Evolutionary conservation across 2,797 vertebrate species (phyloP), one percentile per base, ranked within the genome.

Genomic region (Anguilla anguilla): DNA sequence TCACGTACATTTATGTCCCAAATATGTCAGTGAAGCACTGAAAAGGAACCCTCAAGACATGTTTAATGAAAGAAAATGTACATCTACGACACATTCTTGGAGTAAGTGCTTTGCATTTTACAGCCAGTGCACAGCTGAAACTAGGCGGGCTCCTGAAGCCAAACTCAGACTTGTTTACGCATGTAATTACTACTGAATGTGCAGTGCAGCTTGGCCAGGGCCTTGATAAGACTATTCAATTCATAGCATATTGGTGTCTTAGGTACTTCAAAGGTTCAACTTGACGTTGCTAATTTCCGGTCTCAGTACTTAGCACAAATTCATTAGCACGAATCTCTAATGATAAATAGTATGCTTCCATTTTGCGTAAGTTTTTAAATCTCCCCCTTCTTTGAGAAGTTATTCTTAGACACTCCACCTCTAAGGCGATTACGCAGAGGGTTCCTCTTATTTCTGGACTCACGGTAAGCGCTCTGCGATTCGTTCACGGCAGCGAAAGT

Each of bases 261-360:
- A 28, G 67, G 46, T n/a, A 74, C 46, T 86, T 86, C 67, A 74
- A 53, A 72, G 43, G 84, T 39, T 15, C 55, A 39, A 67, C 55
- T 86, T 85, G 11, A 86, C n/a, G 2, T 13, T 28, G 64, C 46
- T 51, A 49, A 28, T 72, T 72, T 77, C 46, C 67, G 17, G 3
- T 51, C 64, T 86, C 43, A 35, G 69, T 86, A 25, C 35, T 74
- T 86, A 69, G 85, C 85, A 15, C 55, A 74, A 74, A 49, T 22
- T 15, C 51, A 53, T 53, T 53, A 53, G 51, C 51, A 53, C 10
- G 0, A 53, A 53, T 35, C 53, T 84, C 4, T 35, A 53, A 51
- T 83, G 83, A 84, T 74, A 74, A 35, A 35, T 11, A 39, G 74
- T 43, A 22, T 77, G 39, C 39, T 43, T 77, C 74, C 35, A 43